Evolutionary conservation across 1,140 invertebrate species (phyloP), one percentile per base, ranked within the genome.

Genomic region (Euura lappo): DNA sequence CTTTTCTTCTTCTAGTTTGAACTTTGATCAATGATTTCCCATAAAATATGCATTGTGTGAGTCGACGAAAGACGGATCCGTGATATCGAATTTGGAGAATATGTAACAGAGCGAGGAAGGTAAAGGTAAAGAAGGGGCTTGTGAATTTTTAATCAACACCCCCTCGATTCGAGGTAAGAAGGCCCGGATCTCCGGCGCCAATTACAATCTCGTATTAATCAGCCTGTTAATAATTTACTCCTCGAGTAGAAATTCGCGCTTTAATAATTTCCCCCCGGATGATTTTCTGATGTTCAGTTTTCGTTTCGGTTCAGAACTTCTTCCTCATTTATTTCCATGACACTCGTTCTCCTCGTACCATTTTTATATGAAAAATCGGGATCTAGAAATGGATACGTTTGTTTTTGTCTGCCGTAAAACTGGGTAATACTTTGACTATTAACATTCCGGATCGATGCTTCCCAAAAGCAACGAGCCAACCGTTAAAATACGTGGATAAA

Each of bases 131-230:
- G 51, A n/a, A n/a, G 2, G 3, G 51, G 51, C 7, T 60, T 60
- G 10, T 60, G 10, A 60, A 60, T 4, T 60, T 60, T 60, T 60
- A 5, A 60, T 60, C 51, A 60, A 60, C 51, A 11, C 51, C 28
- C 28, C 28, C 28, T 28, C 28, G 28, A 28, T 28, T 28, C 6
- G 13, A 60, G 51, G 51, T 60, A 60, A 60, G 51, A 60, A 60
- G 13, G 13, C 8, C 13, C 51, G 5, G 51, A 60, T 60, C 6
- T 60, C 3, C 51, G 51, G 51, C 3, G 51, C 51, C 51, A 60
- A 60, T 60, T 60, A 60, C 51, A 60, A 60, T 60, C 51, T 60
- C 51, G 51, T 60, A 60, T 60, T 60, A 60, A 60, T 60, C 51
- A 60, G 51, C 51, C 13, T 6, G 51, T 60, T 60, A 60, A 60